Evolutionary conservation across 2,797 vertebrate genomes (phyloP), one percentile per base, ranked within the genome.

Genomic region (Galaxias olidus): DNA sequence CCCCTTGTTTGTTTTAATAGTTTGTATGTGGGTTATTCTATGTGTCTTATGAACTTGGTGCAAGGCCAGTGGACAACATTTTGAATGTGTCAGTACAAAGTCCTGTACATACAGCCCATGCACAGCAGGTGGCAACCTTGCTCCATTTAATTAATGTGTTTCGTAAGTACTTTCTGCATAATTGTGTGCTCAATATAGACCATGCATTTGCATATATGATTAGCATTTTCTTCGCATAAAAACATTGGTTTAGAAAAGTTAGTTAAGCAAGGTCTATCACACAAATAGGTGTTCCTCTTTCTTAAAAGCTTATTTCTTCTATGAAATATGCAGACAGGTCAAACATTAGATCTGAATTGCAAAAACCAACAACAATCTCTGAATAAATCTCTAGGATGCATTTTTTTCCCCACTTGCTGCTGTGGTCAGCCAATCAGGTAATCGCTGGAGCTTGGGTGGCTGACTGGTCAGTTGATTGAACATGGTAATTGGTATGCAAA

Each of bases 401-500:
- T 30, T 30, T 3, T 30, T 30, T 30, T 30, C 30, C 6, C n/a
- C n/a, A n/a, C 14, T 17, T 13, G 41, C 57, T 19, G 43, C 61
- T 62, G 17, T 48, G 30, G 49, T 56, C 15, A 45, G 47, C 44
- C 45, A 8, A 58, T 44, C 45, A 4, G 61, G 69, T 19, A 53
- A 56, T 42, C 45, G 57, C 15, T 45, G 5, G 62, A 5, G 46
- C 17, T 10, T 19, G 56, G 42, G 9, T 75, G 66, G 78, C 54
- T 71, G 79, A 73, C 74, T 69, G 71, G 62, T 59, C 63, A 69
- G 63, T 75, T 76, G 75, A 69, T 73, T 52, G 73, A 77, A 61
- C 58, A 79, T 76, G 65, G 72, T 81, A 77, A 89, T 91, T 88
- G 81, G 84, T 87, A 91, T 90, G 86, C 86, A 82, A 77, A 76